phyloP scores from a whole-genome alignment of 1,140 invertebrate species.

The Zaprionus ornatus region DNA sequence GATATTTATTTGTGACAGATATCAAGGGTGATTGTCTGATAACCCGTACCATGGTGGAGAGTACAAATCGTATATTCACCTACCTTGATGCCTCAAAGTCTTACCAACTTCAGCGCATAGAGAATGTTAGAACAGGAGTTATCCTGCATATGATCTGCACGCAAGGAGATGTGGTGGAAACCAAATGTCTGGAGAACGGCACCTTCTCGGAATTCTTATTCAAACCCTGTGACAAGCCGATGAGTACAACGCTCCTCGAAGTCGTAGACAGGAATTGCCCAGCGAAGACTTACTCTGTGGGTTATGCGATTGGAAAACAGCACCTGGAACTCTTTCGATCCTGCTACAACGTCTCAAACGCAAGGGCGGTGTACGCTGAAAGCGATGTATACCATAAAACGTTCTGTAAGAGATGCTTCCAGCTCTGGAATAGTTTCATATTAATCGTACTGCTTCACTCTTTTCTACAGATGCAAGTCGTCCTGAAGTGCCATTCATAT shows the following conservation, averaged over 20 bases:
- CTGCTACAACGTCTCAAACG: constrained; percentile 45
- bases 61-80: constrained; percentile 50
- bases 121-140: constrained; percentile 41
- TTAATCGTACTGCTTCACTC: not conserved
- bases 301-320: constrained; percentile 38
- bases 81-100: constrained; percentile 47
- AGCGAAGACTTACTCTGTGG: constrained; percentile 41
- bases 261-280: constrained; percentile 24
- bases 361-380: constrained; percentile 44
- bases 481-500: constrained; percentile 49
- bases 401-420: constrained; percentile 46
- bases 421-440: not conserved
- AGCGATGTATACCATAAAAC: constrained; percentile 59
- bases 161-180: constrained; percentile 27
- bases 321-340: constrained; percentile 57
- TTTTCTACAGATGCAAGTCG: constrained; percentile 33
- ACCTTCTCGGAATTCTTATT: constrained; percentile 18
- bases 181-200: constrained; percentile 38
- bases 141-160: constrained; percentile 47
- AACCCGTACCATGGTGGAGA: constrained; percentile 26
- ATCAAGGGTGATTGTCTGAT: constrained; percentile 38
- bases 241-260: constrained; percentile 6
- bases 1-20: not conserved
- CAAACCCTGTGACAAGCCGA: constrained; percentile 45
- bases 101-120: constrained; percentile 43